Percentiles rank a stretch among this genome's conserved stretches.
Evolutionary conservation across 37 sponge, comb jelly and placozoan genomes (phyloP).

Genomic region (Spongilla lacustris): DNA sequence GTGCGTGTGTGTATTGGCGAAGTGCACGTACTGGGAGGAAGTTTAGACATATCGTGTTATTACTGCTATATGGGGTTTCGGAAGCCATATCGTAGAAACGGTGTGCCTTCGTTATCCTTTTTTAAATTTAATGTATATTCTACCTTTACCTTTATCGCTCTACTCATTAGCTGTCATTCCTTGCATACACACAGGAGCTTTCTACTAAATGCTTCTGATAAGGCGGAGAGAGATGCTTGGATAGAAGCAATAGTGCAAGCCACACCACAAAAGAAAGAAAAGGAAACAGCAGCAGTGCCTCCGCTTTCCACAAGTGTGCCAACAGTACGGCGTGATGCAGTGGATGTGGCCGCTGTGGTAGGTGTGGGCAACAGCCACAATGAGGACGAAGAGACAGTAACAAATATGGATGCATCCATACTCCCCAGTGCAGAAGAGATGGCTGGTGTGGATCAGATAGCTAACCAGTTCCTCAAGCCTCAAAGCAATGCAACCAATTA

Average conservation of each 20-base stretch:
- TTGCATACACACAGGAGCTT: slow-evolving; percentile 29
- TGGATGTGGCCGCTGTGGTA: slow-evolving; percentile 4
- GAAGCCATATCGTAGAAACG: too few species aligned
- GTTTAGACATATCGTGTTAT: too few species aligned
- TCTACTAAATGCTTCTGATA: slow-evolving; percentile 64
- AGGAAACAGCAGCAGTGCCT: neutral
- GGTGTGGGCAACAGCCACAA: neutral
- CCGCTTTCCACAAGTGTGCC: neutral
- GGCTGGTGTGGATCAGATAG: neutral
- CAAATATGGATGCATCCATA: slow-evolving; percentile 27
- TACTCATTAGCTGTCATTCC: too few species aligned
- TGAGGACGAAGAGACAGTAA: slow-evolving; percentile 18
- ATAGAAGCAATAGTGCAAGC: slow-evolving; percentile 47
- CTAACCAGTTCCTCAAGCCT: neutral
- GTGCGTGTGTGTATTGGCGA: too few species aligned
- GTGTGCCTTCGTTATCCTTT: too few species aligned
- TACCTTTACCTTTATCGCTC: neutral
- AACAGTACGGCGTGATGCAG: neutral
- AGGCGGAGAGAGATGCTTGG: slow-evolving; percentile 62
- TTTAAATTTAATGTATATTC: neutral
- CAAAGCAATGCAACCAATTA: neutral
- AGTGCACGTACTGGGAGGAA: too few species aligned
- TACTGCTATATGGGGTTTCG: too few species aligned
- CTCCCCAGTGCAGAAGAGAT: neutral
- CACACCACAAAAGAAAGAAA: neutral